These are phyloP conservation scores for Carpatolechia fugitivella DNA, from an alignment of 2,888 invertebrate genomes.

Conservation along the genomic window DNA sequence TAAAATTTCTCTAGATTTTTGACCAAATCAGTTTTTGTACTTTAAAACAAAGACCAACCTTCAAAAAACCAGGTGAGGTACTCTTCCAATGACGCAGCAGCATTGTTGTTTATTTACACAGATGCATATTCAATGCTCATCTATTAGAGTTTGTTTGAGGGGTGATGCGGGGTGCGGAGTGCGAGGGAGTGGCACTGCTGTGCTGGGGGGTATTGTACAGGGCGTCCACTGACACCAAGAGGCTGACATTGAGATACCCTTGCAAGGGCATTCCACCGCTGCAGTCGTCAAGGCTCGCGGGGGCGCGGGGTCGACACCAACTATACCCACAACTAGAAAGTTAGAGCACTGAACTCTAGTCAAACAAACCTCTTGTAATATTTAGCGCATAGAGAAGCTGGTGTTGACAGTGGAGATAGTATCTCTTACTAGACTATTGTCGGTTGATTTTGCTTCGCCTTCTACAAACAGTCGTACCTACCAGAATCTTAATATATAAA, in stretches of 20 bases:
- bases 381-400: not conserved
- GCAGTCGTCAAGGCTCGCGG: conserved; percentile 58
- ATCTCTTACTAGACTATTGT: no score
- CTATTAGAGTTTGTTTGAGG: conserved; percentile 28
- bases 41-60: not conserved
- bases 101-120: conserved; percentile 51
- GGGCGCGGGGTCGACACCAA: conserved; percentile 22
- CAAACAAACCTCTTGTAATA: not conserved
- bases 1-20: not conserved
- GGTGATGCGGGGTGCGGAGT: conserved; percentile 39
- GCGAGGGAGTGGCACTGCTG: conserved; percentile 55
- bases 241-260: conserved; percentile 73
- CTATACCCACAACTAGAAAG: conserved; percentile 12
- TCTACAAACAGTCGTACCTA: no score
- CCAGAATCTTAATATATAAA: no score
- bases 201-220: conserved; percentile 41
- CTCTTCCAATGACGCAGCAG: not conserved
- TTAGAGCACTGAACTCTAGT: conserved; percentile 8
- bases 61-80: not conserved
- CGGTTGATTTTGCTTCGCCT: no score
- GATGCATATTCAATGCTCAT: conserved; percentile 32
- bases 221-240: conserved; percentile 68
- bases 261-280: conserved; percentile 70
- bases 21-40: not conserved
- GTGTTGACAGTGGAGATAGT: no score